Evolutionary conservation across 2,797 vertebrate genomes (phyloP).

Genomic region (Epinephelus awoara): DNA sequence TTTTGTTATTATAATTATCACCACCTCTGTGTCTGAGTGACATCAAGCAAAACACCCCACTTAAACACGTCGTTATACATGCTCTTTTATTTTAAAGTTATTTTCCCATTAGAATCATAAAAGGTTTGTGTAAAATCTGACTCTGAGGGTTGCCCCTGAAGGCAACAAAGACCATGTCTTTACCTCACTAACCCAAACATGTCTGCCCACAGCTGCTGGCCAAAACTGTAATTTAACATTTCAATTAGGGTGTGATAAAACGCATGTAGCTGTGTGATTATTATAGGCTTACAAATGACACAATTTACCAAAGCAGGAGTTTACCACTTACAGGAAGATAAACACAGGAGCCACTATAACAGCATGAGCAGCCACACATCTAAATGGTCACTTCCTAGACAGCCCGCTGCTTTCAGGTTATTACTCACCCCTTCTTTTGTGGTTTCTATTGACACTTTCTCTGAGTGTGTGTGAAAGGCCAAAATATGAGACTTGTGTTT

Average conservation of each 20-base stretch:
- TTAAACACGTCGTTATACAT: background rate
- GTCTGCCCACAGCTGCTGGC: background rate
- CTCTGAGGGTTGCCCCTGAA: conserved; percentile 12
- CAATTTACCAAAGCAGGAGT: background rate
- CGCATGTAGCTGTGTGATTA: too few relatives aligned
- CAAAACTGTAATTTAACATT: background rate
- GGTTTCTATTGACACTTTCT: background rate
- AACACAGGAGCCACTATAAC: background rate
- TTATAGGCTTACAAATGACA: background rate
- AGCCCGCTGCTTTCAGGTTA: background rate
- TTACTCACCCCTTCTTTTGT: background rate
- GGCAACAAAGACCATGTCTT: conserved; percentile 1
- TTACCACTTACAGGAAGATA: background rate
- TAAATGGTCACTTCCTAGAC: conserved; percentile 18
- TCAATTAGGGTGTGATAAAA: background rate
- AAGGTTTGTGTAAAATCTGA: background rate
- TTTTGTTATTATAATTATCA: background rate
- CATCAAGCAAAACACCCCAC: background rate
- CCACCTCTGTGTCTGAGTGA: background rate
- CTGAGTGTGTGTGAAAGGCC: background rate
- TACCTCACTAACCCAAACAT: background rate
- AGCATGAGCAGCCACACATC: background rate
- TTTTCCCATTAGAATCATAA: background rate
- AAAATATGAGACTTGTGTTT: background rate
- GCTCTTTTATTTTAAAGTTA: background rate